A percentile compares a stretch with the other conserved stretches of the same genome.
phyloP scores from a whole-genome alignment of 2,113 vertebrate genomes.

The Saguinus imperator region DNA sequence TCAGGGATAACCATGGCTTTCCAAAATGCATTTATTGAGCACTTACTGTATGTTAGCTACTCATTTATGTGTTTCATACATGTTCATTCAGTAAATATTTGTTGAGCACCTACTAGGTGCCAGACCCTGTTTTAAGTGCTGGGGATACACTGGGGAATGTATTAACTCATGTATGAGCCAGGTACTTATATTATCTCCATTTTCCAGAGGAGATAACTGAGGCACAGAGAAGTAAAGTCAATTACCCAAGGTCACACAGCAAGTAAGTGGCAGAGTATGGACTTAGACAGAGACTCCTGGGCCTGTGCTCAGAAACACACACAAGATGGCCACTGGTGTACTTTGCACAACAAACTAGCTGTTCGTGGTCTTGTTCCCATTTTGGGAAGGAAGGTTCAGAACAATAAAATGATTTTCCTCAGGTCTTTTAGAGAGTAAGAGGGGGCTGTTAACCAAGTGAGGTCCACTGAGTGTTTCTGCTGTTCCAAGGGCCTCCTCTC shows the following conservation, averaged over 20 bases:
- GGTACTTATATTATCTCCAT: not conserved
- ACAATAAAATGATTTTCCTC: rapidly evolving
- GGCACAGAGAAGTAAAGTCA: not conserved
- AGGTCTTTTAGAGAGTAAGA: not conserved
- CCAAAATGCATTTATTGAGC: not conserved
- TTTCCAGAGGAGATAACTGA: constrained; percentile 10
- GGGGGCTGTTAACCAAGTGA: too few relatives aligned
- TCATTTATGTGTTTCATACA: not conserved
- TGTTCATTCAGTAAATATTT: not conserved
- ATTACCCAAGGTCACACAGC: not conserved
- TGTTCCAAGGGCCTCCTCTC: not conserved
- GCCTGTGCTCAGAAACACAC: not conserved
- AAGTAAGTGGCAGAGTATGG: not conserved
- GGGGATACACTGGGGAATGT: not conserved
- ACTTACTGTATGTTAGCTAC: too few relatives aligned
- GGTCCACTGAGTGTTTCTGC: not conserved
- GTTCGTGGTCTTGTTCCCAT: not conserved
- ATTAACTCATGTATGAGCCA: not conserved
- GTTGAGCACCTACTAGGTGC: not conserved
- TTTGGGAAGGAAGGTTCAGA: not conserved
- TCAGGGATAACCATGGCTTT: not conserved
- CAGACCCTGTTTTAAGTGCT: not conserved
- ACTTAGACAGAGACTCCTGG: not conserved
- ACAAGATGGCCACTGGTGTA: not conserved
- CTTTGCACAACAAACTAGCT: rapidly evolving